phyloP scores from a whole-genome alignment of 2,113 vertebrate species.

The Ivindomyrus marchei region DNA sequence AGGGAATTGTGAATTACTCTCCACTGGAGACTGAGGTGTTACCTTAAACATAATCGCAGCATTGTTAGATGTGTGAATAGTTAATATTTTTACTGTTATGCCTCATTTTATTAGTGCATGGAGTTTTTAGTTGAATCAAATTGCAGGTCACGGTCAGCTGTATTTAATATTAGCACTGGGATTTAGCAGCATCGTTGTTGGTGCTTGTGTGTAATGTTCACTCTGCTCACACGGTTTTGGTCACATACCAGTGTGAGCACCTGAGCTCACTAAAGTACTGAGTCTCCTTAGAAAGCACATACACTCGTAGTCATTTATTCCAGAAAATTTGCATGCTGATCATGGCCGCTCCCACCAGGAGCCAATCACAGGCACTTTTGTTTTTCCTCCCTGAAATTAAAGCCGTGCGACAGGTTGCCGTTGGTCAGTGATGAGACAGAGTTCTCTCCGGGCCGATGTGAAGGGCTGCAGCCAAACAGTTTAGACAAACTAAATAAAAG shows the following conservation, averaged over 20 bases:
- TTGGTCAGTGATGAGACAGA: background rate
- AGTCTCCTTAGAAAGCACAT: background rate
- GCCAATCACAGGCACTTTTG: background rate
- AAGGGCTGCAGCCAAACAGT: background rate
- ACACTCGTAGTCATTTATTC: background rate
- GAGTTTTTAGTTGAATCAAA: background rate
- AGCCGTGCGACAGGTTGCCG: background rate
- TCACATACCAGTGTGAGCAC: background rate
- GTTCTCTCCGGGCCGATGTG: background rate
- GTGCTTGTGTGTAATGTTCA: too few relatives aligned
- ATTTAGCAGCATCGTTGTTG: background rate
- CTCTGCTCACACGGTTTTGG: background rate
- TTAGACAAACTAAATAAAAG: conserved; percentile 26
- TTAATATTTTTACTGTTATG: background rate
- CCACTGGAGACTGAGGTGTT: background rate
- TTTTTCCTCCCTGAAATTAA: conserved; percentile 18
- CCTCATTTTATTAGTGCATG: background rate
- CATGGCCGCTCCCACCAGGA: background rate
- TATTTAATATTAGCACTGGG: background rate
- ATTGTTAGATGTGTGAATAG: background rate
- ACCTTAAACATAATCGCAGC: background rate
- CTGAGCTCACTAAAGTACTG: background rate
- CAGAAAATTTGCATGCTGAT: background rate
- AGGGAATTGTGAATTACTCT: background rate
- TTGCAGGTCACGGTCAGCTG: background rate